A percentile compares a stretch with the other conserved stretches of the same genome.
phyloP scores from a whole-genome alignment of 1,140 invertebrate genomes.

The Lutraria rhynchaena region DNA sequence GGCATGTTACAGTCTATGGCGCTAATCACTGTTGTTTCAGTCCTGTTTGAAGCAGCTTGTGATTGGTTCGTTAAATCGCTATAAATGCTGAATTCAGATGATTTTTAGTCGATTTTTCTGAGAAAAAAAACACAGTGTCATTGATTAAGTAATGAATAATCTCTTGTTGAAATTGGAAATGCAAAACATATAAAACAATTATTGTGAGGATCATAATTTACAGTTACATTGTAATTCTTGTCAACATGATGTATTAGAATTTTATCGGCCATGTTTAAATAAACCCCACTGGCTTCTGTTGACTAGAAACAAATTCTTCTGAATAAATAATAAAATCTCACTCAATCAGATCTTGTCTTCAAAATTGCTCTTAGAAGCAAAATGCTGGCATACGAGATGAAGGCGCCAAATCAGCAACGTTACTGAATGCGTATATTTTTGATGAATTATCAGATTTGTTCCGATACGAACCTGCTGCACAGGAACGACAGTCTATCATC shows the following conservation, averaged over 20 bases:
- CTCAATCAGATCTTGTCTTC: conserved; percentile 30
- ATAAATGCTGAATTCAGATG: too few species aligned
- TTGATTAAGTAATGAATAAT: conserved; percentile 45
- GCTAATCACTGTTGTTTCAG: too few species aligned
- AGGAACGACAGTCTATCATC: conserved; percentile 24
- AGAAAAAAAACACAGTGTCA: too few species aligned
- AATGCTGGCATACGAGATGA: conserved; percentile 34
- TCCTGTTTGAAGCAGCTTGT: too few species aligned
- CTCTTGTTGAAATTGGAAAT: conserved; percentile 29
- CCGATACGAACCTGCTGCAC: conserved; percentile 17
- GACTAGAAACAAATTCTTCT: neutral
- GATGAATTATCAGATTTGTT: conserved; percentile 24
- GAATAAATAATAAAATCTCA: conserved; percentile 49
- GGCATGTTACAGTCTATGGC: too few species aligned
- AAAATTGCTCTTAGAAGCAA: conserved; percentile 12
- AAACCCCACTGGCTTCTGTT: neutral
- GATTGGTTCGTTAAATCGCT: too few species aligned
- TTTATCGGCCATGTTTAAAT: conserved; percentile 43
- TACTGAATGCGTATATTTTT: conserved; percentile 13
- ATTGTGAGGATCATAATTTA: conserved; percentile 25
- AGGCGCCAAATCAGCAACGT: neutral
- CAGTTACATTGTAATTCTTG: conserved; percentile 12
- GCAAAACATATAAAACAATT: conserved; percentile 10
- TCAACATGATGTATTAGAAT: conserved; percentile 40
- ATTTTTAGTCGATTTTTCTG: too few species aligned